Base-by-base conservation (phyloP, 2,797 vertebrate species). In the Malurus splendens region DNA sequence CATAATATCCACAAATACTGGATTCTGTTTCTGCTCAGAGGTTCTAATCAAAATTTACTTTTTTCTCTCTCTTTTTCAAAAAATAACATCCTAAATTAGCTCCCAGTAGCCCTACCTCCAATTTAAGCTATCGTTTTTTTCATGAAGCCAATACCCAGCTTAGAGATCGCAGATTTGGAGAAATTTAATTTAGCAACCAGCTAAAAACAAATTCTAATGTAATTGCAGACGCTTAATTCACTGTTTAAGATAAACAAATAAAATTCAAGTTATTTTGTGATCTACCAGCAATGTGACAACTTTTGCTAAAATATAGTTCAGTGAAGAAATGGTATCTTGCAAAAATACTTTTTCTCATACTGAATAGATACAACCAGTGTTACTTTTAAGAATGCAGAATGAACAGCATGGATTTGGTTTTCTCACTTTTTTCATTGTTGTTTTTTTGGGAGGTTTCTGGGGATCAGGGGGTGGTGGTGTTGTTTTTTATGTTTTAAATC, bases 221-320 rank as follows among this genome's bases (percentile, higher is more conserved):
- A 87, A 86, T 4, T 61, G 68, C 7, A 74, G 38, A 27, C 42
- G 2, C 32, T 86, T 67, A 93, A 87, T 45, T 90, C n/a, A 73
- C 23, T 55, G 28, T 45, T 92, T 78, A 61, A 83, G 75, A 79
- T 47, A 90, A 77, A 88, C 61, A 86, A 84, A 73, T 64, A 68
- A 72, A 82, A 94, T 67, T 67, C 30, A 33, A 79, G 47, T 18
- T 51, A 66, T 45, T 79, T 47, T 42, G 20, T 41, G 45, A 86
- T 24, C 39, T n/a, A 38, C 17, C 65, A 80, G 30, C 30, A 62
- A 27, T 5, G 10, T 51, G 36, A 32, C n/a, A 90, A 86, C 61
- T 74, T 74, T 28, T 48, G 12, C n/a, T 76, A 18, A 0, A 68
- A 54, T 1, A 42, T 4, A 57, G 54, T 18, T 68, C 66, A 39